Conservation (phyloP, 92 coral and sea anemone genomes). For the Epizoanthus illoricatus region DNA sequence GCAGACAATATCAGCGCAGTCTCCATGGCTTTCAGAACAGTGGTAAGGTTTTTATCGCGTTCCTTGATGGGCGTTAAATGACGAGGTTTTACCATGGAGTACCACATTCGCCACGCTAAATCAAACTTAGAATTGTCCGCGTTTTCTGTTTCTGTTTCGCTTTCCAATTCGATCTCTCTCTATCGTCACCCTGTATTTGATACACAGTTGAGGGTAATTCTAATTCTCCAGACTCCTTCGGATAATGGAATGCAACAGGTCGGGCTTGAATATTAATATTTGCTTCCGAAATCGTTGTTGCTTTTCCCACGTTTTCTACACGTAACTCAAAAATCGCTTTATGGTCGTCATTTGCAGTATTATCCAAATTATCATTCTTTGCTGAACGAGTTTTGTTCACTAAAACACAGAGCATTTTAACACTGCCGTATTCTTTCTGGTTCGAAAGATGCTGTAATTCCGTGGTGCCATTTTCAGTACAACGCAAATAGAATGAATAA, state of each 20-base stretch:
- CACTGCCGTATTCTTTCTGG: too few species aligned
- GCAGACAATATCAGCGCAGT: slow-evolving; percentile 73
- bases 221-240: not conserved
- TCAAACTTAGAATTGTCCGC: slow-evolving; percentile 53
- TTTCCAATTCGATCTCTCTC: not conserved
- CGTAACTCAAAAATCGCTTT: too few species aligned
- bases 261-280: not conserved
- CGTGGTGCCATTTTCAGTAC: too few species aligned
- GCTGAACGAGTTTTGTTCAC: too few species aligned
- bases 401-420: too few species aligned
- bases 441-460: too few species aligned
- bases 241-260: not conserved
- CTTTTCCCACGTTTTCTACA: not conserved
- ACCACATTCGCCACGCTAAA: slow-evolving; percentile 87
- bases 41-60: slow-evolving; percentile 47
- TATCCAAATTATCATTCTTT: too few species aligned
- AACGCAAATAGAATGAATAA: too few species aligned
- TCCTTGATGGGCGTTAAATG: slow-evolving; percentile 55
- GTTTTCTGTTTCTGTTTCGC: not conserved
- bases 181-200: not conserved
- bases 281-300: not conserved
- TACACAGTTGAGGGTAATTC: too few species aligned
- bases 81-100: slow-evolving; percentile 75
- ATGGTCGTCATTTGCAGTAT: too few species aligned
- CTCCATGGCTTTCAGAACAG: slow-evolving; percentile 78